A percentile compares a stretch with the other conserved stretches of the same genome.
These are phyloP conservation scores for Aramus guarauna DNA, from an alignment of 2,113 vertebrate genomes.

Conservation along the genomic window DNA sequence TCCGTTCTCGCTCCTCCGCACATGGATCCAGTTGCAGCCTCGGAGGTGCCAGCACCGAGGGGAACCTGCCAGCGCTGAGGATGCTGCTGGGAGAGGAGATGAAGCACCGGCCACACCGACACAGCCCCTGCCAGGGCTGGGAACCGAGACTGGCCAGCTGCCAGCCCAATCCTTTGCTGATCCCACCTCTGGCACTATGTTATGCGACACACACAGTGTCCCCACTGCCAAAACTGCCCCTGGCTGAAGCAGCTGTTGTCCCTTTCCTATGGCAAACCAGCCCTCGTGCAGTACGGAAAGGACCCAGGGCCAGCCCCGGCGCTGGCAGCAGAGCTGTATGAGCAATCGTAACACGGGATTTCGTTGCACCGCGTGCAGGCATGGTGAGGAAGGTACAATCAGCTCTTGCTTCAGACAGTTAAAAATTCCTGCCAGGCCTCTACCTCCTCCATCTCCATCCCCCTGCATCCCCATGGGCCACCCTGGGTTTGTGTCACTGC, in stretches of 20 bases:
- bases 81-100: not conserved
- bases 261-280: not conserved
- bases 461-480: not conserved
- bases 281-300: not conserved
- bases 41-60: not conserved
- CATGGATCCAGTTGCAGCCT: not conserved
- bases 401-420: not conserved
- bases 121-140: not conserved
- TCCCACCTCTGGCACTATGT: not conserved
- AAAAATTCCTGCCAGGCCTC: not conserved
- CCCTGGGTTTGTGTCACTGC: not conserved
- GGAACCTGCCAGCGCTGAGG: not conserved
- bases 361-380: accelerated
- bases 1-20: not conserved
- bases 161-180: not conserved
- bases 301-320: not conserved
- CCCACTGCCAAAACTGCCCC: not conserved
- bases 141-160: not conserved
- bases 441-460: not conserved
- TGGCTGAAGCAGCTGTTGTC: not conserved
- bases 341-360: accelerated
- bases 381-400: not conserved
- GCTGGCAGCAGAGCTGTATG: not conserved
- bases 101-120: not conserved
- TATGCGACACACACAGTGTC: not conserved